Conservation (phyloP, 2,888 invertebrate species). For the Sphinx pinastri region DNA sequence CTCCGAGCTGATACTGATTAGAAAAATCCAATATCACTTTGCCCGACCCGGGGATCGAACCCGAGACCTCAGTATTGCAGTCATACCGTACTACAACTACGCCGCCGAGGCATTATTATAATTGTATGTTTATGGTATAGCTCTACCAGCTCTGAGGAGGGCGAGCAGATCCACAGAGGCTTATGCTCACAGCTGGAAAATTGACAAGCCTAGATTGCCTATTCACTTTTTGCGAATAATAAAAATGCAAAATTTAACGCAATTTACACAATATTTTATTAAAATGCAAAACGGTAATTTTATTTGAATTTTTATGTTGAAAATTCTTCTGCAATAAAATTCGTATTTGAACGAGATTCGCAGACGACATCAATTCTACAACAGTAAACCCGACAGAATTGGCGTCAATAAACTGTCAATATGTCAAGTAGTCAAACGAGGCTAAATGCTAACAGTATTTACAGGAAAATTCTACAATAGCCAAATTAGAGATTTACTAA, state of each 20-base stretch:
- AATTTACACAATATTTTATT: background rate
- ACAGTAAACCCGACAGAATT: too few relatives aligned
- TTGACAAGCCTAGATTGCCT: constrained; percentile 31
- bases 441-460: too few relatives aligned
- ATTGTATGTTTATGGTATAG: background rate
- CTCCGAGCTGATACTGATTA: too few relatives aligned
- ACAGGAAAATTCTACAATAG: too few relatives aligned
- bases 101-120: too few relatives aligned
- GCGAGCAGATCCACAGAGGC: background rate
- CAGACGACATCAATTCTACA: background rate
- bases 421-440: too few relatives aligned
- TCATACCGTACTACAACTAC: too few relatives aligned
- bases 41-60: too few relatives aligned
- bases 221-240: constrained; percentile 15
- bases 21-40: too few relatives aligned
- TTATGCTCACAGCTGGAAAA: constrained; percentile 34
- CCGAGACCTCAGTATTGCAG: too few relatives aligned
- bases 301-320: background rate
- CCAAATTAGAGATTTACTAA: too few relatives aligned
- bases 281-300: background rate
- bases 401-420: too few relatives aligned
- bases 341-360: background rate
- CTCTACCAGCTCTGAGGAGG: background rate
- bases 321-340: background rate
- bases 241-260: constrained; percentile 15